phyloP scores from a whole-genome alignment of 2,797 vertebrate genomes.

The Phylloscopus collybita region DNA sequence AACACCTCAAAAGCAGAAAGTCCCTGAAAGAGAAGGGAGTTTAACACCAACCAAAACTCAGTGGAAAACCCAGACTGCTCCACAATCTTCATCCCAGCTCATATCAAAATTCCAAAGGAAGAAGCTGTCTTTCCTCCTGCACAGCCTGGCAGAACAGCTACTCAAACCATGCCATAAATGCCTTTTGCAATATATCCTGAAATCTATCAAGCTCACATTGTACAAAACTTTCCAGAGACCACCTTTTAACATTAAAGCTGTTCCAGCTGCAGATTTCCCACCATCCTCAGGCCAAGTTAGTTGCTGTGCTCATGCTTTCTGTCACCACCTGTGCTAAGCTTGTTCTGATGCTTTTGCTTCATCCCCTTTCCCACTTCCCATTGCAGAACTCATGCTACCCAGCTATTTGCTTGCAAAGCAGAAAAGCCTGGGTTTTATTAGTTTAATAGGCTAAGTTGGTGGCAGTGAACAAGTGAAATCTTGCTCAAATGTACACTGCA shows the following conservation, averaged over 20 bases:
- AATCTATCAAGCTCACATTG: neutral
- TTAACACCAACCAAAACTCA: neutral
- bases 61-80: neutral
- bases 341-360: neutral
- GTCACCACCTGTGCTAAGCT: neutral
- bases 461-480: neutral
- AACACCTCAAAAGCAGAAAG: neutral
- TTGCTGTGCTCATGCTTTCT: neutral
- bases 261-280: constrained; percentile 13
- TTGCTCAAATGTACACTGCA: neutral
- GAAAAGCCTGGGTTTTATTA: neutral
- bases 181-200: neutral
- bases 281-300: neutral
- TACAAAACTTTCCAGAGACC: constrained; percentile 1
- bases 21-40: neutral
- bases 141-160: neutral
- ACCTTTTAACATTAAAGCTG: neutral
- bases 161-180: neutral
- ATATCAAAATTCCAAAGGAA: neutral
- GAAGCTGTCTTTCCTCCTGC: neutral
- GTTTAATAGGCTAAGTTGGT: neutral
- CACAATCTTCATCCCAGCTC: neutral
- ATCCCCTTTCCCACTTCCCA: neutral
- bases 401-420: neutral
- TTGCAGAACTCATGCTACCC: neutral